These are phyloP conservation scores for Rhodeus uyekii DNA, from an alignment of 2,797 vertebrate species.

Conservation along the genomic window DNA sequence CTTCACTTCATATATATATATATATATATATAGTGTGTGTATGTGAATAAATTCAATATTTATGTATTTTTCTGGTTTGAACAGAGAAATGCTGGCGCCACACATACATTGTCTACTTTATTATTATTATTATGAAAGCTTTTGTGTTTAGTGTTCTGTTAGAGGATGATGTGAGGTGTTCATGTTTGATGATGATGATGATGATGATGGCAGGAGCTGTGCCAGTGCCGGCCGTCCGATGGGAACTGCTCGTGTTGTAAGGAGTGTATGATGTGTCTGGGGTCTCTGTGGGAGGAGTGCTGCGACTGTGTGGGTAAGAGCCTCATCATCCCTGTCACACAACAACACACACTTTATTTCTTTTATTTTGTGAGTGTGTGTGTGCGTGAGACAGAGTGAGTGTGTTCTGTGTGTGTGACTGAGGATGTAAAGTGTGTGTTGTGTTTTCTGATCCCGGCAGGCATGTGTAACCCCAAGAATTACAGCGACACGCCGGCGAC, in stretches of 20 bases:
- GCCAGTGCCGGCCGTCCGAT: slow-evolving; percentile 93
- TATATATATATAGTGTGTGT: too few relatives aligned
- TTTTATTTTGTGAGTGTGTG: too few relatives aligned
- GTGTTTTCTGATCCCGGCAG: slow-evolving; percentile 65
- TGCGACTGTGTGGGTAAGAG: slow-evolving; percentile 99
- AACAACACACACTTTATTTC: too few relatives aligned
- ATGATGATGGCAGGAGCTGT: slow-evolving; percentile 84
- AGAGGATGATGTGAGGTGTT: too few relatives aligned
- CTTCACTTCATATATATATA: too few relatives aligned
- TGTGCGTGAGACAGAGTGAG: too few relatives aligned
- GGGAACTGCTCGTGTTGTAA: slow-evolving; percentile 98
- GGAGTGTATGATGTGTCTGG: slow-evolving; percentile 97
- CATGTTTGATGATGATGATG: not conserved
- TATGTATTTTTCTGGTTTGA: not conserved
- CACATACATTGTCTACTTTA: not conserved
- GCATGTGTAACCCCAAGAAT: slow-evolving; percentile 98
- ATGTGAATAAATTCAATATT: not conserved
- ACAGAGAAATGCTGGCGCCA: not conserved
- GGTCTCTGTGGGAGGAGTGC: slow-evolving; percentile 97
- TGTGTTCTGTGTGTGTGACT: not conserved
- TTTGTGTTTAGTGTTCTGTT: not conserved
- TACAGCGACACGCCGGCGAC: slow-evolving; percentile 97
- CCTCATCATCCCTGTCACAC: too few relatives aligned
- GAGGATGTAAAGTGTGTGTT: not conserved
- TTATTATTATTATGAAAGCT: not conserved